Base-by-base conservation (phyloP, 1,140 invertebrate species). In the Drosophila nasuta region DNA sequence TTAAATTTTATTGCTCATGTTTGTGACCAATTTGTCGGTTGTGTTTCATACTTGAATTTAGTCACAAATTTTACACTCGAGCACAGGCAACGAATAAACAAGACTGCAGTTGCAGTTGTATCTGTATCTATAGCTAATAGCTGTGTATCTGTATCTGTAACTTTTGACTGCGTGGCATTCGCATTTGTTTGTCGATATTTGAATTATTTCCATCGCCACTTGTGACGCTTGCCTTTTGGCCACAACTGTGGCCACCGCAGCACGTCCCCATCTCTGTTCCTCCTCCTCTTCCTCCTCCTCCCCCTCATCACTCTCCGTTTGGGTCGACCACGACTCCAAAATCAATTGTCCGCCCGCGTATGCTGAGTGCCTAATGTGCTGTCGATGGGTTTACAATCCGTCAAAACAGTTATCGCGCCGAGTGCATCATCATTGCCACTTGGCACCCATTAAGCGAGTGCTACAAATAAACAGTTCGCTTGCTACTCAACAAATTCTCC, bases 381-480 rank as follows among this genome's bases (percentile, higher is more conserved):
- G 83, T 82, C 83, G 83, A 88, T 88, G 81, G 85, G 77, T 88
- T 88, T 88, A 88, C 83, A 88, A 78, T 88, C 83, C 80, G 83
- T 88, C 83, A 88, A 88, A 87, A 88, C 82, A 82, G 70, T 82
- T 77, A 57, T 70, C 76, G 51, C 72, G 65, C 68, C 62, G 51
- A 81, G 65, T 80, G 69, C 79, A 75, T 80, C 83, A 77, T 77
- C 74, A 66, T 65, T 71, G 68, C n/a, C 68, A 72, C 72, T 69
- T 67, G 82, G 63, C 75, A 72, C 69, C 59, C 56, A 75, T 72
- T 73, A 59, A 43, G 6, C 30, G 35, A 20, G 33, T 60, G 35
- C 58, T 13, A 71, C 59, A 75, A 75, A 75, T 59, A 75, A 75
- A 71, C 68, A 74, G 57, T 28, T 35, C 2, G 8, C 46, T 35